Base-by-base conservation (phyloP, 2,888 invertebrate genomes). In the Altica lythri region DNA sequence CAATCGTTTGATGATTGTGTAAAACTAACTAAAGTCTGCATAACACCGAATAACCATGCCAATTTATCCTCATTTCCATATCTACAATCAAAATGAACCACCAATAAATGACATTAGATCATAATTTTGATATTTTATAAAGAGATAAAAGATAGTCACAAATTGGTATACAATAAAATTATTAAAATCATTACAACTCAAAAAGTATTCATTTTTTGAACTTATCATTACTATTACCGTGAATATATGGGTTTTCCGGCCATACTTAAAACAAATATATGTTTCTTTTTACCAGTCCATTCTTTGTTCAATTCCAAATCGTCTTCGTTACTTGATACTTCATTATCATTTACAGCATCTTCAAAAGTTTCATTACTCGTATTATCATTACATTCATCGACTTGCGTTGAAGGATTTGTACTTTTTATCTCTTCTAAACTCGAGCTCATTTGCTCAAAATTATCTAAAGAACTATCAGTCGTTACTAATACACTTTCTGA, bases 181-280 rank as follows among this genome's bases (percentile, higher is more conserved):
- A 10, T 38, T 38, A 29, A 45, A 13, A 22, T 8, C 9, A 16
- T n/a, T n/a, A n/a, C n/a, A n/a, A n/a, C n/a, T n/a, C n/a, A n/a
- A n/a, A n/a, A n/a, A n/a, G n/a, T n/a, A n/a, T n/a, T n/a, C n/a
- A n/a, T n/a, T n/a, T n/a, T n/a, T n/a, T n/a, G n/a, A n/a, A n/a
- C n/a, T n/a, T n/a, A n/a, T n/a, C n/a, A n/a, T n/a, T n/a, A n/a
- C n/a, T n/a, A 18, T 32, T 75, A 89, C 86, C 91, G 84, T 8
- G 95, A 91, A 77, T 96, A 98, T 65, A 98, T 93, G 10, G 97
- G 97, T 78, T 98, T 98, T 1, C 97, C 97, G 8, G 97, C 94
- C 68, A 92, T 89, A 76, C 96, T 96, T 22, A 97, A 76, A 65
- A 98, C 90, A 74, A 98, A 97, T 19, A 98, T 85, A 78, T 97